phyloP scores from a whole-genome alignment of 1,140 invertebrate genomes.

The Wiebesia pumilae region DNA sequence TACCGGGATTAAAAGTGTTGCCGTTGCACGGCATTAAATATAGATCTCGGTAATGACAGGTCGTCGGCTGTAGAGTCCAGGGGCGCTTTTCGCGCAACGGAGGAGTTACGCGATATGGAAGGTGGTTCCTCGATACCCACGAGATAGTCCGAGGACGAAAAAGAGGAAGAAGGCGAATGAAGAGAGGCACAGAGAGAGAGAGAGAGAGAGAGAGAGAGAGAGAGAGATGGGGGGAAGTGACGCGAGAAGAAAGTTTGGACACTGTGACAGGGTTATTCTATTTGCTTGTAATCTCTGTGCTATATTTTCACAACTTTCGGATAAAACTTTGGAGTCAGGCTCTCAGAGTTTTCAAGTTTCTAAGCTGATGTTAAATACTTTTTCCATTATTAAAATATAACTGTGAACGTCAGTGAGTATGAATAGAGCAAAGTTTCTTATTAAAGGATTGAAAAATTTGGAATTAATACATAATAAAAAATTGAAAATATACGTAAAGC shows the following conservation, averaged over 20 bases:
- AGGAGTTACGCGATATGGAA: slow-evolving; percentile 18
- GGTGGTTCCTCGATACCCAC: neutral
- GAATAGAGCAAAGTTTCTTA: neutral
- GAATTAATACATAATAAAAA: no score
- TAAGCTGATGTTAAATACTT: neutral
- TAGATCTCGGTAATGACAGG: slow-evolving; percentile 67
- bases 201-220: slow-evolving; percentile 8
- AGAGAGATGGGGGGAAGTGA: neutral
- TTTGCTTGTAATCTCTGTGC: neutral
- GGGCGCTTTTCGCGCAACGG: slow-evolving; percentile 41
- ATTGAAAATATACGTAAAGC: no score
- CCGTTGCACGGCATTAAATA: slow-evolving; percentile 61
- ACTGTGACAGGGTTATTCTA: slow-evolving; percentile 5
- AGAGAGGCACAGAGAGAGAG: slow-evolving; percentile 19
- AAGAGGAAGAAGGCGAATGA: neutral
- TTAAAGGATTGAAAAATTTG: neutral
- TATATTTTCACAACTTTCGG: neutral
- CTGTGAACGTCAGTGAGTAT: neutral
- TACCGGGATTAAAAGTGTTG: slow-evolving; percentile 59
- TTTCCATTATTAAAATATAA: neutral
- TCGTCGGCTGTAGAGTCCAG: slow-evolving; percentile 48
- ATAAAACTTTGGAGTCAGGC: neutral
- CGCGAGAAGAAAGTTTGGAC: slow-evolving; percentile 21
- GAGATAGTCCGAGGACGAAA: neutral
- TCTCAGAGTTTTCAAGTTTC: neutral